These are phyloP conservation scores for Rhinopomastus cyanomelas DNA, from an alignment of 2,113 vertebrate genomes.

Conservation along the genomic window DNA sequence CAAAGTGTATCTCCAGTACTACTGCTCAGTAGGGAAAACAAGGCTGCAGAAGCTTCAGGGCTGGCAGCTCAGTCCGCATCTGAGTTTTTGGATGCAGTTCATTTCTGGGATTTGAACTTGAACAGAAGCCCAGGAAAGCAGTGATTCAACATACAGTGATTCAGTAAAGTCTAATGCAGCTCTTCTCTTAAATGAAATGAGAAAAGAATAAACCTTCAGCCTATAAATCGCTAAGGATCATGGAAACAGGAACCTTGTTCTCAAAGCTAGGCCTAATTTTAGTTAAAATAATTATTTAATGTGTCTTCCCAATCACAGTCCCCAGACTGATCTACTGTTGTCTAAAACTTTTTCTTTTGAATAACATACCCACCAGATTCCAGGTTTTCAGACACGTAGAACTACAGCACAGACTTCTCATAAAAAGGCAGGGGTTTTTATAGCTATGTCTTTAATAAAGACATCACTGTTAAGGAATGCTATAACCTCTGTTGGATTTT, in stretches of 20 bases:
- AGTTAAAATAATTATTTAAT: neutral
- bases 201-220: neutral
- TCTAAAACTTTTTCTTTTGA: neutral
- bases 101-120: neutral
- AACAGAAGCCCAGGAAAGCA: neutral
- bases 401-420: neutral
- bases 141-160: neutral
- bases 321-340: neutral
- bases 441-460: neutral
- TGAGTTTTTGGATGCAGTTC: neutral
- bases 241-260: neutral
- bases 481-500: neutral
- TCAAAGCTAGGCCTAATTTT: neutral
- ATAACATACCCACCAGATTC: neutral
- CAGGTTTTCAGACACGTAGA: neutral
- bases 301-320: neutral
- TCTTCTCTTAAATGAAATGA: neutral
- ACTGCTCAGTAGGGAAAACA: neutral
- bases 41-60: neutral
- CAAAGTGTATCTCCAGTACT: neutral
- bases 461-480: neutral
- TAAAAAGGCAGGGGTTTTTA: rapidly evolving
- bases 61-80: neutral
- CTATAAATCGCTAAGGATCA: neutral
- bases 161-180: neutral